Percentiles rank a stretch among this genome's conserved stretches.
Evolutionary conservation across 2,888 invertebrate species (phyloP).

Genomic region (Ernsta delagoae): DNA sequence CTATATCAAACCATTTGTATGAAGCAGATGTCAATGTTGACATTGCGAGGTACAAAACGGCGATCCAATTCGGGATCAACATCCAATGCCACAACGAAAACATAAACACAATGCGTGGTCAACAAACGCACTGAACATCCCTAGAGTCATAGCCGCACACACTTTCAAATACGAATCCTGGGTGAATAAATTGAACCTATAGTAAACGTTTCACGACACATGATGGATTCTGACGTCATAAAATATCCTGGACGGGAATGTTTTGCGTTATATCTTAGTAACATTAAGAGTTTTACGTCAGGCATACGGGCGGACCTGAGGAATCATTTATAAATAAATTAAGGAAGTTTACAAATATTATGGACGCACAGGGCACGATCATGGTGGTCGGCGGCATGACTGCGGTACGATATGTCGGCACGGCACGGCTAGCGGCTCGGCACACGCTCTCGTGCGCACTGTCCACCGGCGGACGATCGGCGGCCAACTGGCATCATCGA

Average conservation of each 20-base stretch:
- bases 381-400: slow-evolving; percentile 82
- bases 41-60: slow-evolving; percentile 59
- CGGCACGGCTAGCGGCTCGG: slow-evolving; percentile 10
- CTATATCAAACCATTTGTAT: slow-evolving; percentile 37
- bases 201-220: slow-evolving; percentile 44
- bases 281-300: slow-evolving; percentile 5
- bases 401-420: slow-evolving; percentile 57
- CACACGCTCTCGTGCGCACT: slow-evolving; percentile 64
- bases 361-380: slow-evolving; percentile 81
- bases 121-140: slow-evolving; percentile 65
- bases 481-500: slow-evolving; percentile 71
- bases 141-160: slow-evolving; percentile 46
- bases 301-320: not conserved
- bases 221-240: slow-evolving; percentile 50
- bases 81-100: slow-evolving; percentile 76
- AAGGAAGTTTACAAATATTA: slow-evolving; percentile 51
- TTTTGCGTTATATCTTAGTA: slow-evolving; percentile 6
- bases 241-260: slow-evolving; percentile 48
- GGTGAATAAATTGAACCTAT: slow-evolving; percentile 44
- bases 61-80: slow-evolving; percentile 73
- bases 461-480: slow-evolving; percentile 76
- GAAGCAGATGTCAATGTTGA: slow-evolving; percentile 58
- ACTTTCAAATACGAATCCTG: slow-evolving; percentile 39
- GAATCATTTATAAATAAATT: slow-evolving; percentile 33
- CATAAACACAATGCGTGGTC: slow-evolving; percentile 75